Evolutionary conservation across 1,140 invertebrate genomes (phyloP), one percentile per base, ranked within the genome.

Genomic region (Linepithema humile): DNA sequence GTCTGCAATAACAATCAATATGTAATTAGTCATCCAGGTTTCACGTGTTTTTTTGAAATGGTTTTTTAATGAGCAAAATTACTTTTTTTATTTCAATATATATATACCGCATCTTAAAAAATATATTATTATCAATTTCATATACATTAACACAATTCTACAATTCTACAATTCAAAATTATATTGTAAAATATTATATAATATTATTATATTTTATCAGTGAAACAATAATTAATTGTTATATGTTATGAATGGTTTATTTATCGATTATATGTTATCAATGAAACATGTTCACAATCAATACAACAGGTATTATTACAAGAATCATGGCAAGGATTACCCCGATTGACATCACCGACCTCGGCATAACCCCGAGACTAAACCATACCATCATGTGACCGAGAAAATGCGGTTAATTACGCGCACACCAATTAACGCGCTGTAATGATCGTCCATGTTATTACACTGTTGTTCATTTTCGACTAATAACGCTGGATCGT

Each of bases 371-470:
- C n/a, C 35, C 12, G 38, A 38, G 26, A 70, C 55, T 40, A 48
- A 57, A 80, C 48, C 38, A n/a, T 48, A 64, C 3, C 35, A 67
- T 40, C 12, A 48, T 0, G 48, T 4, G 17, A 55, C 12, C 48
- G 64, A 69, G 75, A 70, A 70, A 80, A 55, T 50, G 48, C 64
- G 75, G 48, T 80, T 80, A 80, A 80, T 80, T 80, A 80, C 38
- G 48, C 64, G 45, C 35, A 23, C 4, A 38, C 35, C 75, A 70
- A 80, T 80, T 80, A 70, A 57, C 35, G 32, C 64, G 35, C 35
- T 3, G 35, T 69, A 70, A 80, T 20, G 35, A 40, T 55, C 32
- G n/a, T 38, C 6, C 48, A 38, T 26, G 38, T 29, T 59, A 74
- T 45, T 20, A 40, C 40, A n/a, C 38, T 23, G 23, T 26, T 45